These are phyloP conservation scores for Leptinotarsa undecemlineata DNA, from an alignment of 1,140 invertebrate genomes.

Conservation along the genomic window DNA sequence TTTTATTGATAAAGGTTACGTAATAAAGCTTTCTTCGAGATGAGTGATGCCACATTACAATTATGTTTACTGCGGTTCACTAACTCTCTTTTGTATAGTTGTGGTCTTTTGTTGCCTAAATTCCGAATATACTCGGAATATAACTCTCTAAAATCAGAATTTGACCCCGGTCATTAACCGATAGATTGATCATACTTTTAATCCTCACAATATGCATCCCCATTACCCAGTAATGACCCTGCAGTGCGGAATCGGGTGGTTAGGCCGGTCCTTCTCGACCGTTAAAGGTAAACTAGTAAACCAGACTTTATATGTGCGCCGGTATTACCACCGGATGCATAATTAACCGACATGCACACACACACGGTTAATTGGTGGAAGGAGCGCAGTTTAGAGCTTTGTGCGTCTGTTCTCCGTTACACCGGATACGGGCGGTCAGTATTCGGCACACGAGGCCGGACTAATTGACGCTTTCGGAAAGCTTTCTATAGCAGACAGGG, in stretches of 20 bases:
- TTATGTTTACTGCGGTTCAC: too few species aligned
- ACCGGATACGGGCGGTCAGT: not conserved
- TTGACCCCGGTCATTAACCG: too few species aligned
- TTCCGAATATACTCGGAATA: too few species aligned
- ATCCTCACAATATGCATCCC: not conserved
- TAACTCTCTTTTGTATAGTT: too few species aligned
- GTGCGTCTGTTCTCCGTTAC: not conserved
- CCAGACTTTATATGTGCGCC: not conserved
- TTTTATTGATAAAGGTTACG: too few species aligned
- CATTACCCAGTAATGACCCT: not conserved
- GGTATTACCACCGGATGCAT: slow-evolving; percentile 2
- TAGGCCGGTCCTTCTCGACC: not conserved
- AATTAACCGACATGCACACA: slow-evolving; percentile 16
- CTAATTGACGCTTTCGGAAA: slow-evolving; percentile 6
- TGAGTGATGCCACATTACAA: too few species aligned
- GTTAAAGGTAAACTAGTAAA: slow-evolving; percentile 13
- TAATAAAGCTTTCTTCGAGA: too few species aligned
- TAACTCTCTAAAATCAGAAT: too few species aligned
- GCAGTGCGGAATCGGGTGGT: not conserved
- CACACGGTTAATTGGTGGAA: slow-evolving; percentile 6
- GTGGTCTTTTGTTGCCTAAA: too few species aligned
- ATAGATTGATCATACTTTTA: too few species aligned
- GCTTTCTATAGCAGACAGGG: not conserved
- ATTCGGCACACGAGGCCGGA: not conserved
- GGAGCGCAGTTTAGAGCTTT: not conserved